These are phyloP conservation scores for Patiria miniata DNA, from an alignment of 35 echinoderm and acorn worm species.

Conservation along the genomic window DNA sequence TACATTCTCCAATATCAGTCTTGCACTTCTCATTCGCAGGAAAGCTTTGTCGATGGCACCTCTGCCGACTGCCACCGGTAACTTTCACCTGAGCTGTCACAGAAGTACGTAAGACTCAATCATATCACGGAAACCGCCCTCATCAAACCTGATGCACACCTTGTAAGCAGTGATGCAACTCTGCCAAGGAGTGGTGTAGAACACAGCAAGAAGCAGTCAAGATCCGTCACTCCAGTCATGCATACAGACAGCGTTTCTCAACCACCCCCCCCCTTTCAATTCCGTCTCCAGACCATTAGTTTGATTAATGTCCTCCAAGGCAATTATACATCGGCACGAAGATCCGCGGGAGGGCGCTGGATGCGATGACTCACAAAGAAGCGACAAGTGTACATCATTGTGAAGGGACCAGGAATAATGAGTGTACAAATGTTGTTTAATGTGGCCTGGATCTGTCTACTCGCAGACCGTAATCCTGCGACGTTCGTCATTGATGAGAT, in stretches of 20 bases:
- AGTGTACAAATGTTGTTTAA: slow-evolving; percentile 10
- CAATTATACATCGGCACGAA: not conserved
- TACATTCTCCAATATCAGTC: too few species aligned
- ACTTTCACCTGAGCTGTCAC: too few species aligned
- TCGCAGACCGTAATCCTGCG: not conserved
- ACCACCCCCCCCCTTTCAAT: not conserved
- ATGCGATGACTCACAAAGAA: slow-evolving; percentile 13
- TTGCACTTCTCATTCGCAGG: too few species aligned
- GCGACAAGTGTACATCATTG: not conserved
- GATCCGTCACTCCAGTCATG: slow-evolving; percentile 24
- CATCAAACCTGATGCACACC: slow-evolving; percentile 13
- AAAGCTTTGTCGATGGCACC: too few species aligned
- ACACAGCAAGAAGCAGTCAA: not conserved
- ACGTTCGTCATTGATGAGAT: not conserved
- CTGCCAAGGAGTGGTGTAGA: not conserved
- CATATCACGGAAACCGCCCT: too few species aligned
- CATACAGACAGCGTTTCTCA: not conserved
- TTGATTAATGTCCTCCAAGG: slow-evolving; percentile 14
- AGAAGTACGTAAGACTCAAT: too few species aligned
- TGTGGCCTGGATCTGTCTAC: slow-evolving; percentile 14
- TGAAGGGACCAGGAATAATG: not conserved
- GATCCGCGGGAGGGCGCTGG: slow-evolving; percentile 22
- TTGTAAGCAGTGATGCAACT: not conserved
- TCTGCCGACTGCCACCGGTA: too few species aligned
- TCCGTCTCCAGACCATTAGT: slow-evolving; percentile 12